These are phyloP conservation scores for Hyaena hyaena DNA, from an alignment of 2,113 vertebrate species.

Conservation along the genomic window DNA sequence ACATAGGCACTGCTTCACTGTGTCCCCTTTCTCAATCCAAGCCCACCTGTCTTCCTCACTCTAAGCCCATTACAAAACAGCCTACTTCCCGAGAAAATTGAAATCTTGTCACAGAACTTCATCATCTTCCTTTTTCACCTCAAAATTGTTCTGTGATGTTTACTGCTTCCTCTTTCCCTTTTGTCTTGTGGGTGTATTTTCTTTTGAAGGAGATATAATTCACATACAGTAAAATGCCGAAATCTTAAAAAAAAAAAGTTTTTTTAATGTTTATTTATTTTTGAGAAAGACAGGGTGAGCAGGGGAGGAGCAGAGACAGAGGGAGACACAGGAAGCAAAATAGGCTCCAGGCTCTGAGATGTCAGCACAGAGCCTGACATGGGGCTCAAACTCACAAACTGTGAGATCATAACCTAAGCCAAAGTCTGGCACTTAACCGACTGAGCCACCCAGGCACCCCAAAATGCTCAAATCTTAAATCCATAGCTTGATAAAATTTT, in stretches of 20 bases:
- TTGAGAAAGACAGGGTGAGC: too few species aligned
- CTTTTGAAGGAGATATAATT: neutral
- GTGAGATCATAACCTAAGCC: too few species aligned
- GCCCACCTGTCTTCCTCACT: neutral
- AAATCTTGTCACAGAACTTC: constrained; percentile 2
- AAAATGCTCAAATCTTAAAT: constrained; percentile 38
- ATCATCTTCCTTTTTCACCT: constrained; percentile 8
- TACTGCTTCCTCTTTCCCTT: constrained; percentile 24
- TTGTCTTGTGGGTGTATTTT: neutral
- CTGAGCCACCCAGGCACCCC: too few species aligned
- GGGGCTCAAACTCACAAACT: too few species aligned
- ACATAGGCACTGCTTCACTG: too few species aligned
- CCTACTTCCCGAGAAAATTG: neutral
- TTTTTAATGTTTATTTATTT: too few species aligned
- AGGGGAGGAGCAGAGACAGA: too few species aligned
- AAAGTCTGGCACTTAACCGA: too few species aligned
- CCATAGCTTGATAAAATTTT: neutral
- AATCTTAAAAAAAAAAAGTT: neutral
- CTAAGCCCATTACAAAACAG: neutral
- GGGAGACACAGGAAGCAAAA: too few species aligned
- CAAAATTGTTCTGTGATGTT: neutral
- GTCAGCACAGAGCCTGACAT: too few species aligned
- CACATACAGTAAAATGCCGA: neutral
- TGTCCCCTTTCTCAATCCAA: neutral
- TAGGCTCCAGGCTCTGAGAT: too few species aligned